These are phyloP conservation scores for Anguilla anguilla DNA, from an alignment of 2,797 vertebrate species.

Conservation along the genomic window DNA sequence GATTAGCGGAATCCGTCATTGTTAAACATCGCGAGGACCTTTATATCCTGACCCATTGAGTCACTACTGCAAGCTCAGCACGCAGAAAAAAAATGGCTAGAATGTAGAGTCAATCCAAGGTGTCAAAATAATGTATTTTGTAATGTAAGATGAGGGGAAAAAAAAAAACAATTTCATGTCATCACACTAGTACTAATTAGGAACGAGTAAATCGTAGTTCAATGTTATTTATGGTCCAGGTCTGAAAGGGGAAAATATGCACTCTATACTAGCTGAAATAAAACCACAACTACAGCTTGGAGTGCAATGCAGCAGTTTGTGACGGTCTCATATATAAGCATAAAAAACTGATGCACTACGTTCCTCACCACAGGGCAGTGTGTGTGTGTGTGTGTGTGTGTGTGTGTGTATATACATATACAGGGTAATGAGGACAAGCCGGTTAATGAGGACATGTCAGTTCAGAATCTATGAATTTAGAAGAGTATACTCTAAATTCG, in stretches of 20 bases:
- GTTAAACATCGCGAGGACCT: constrained; percentile 2
- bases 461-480: not conserved
- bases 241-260: not conserved
- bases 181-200: not conserved
- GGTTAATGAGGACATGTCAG: not conserved
- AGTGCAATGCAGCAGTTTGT: not conserved
- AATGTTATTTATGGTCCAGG: not conserved
- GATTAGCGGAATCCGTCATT: constrained; percentile 16
- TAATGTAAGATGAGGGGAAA: not conserved
- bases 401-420: not conserved
- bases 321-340: not conserved
- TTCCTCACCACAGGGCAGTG: not conserved
- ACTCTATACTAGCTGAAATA: not conserved
- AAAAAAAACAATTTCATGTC: not conserved
- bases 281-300: not conserved
- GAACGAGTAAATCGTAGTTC: not conserved
- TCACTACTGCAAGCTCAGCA: not conserved
- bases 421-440: not conserved
- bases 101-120: not conserved
- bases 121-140: not conserved
- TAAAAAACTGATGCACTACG: not conserved
- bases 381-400: too few species aligned
- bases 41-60: not conserved
- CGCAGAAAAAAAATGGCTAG: not conserved
- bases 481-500: constrained; percentile 7